phyloP scores from a whole-genome alignment of 2,888 invertebrate species.

The Metellina segmentata region DNA sequence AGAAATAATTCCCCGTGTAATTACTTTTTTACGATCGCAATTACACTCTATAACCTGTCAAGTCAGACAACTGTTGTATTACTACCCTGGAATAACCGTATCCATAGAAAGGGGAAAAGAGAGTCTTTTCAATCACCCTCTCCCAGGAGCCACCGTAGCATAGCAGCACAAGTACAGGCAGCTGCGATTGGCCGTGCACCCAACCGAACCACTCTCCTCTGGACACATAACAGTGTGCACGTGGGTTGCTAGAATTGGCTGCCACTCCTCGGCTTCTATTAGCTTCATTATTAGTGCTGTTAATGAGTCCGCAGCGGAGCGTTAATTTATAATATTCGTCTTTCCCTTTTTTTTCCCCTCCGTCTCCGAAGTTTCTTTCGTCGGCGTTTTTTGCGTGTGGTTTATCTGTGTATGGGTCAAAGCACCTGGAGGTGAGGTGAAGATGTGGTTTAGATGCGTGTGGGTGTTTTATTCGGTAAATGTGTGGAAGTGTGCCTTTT shows the following conservation, averaged over 20 bases:
- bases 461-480: constrained; percentile 2
- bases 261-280: constrained; percentile 30
- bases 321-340: constrained; percentile 8
- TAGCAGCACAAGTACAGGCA: constrained; percentile 22
- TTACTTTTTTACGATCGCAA: neutral
- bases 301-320: constrained; percentile 49
- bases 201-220: constrained; percentile 54
- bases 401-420: neutral
- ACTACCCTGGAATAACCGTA: neutral
- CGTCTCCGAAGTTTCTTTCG: neutral
- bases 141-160: neutral
- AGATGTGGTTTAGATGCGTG: neutral
- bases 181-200: constrained; percentile 67
- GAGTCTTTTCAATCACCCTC: constrained; percentile 44
- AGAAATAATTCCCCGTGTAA: neutral
- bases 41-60: constrained; percentile 5
- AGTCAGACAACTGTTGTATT: constrained; percentile 23
- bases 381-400: neutral
- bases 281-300: constrained; percentile 14
- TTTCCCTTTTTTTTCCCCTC: constrained; percentile 11
- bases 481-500: too few species aligned
- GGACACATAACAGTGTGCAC: neutral
- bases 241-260: constrained; percentile 52
- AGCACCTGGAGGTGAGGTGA: too few species aligned
- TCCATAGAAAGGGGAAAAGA: constrained; percentile 5